These are phyloP conservation scores for Eristalis arbustorum DNA, from an alignment of 2,888 invertebrate species.

Conservation along the genomic window DNA sequence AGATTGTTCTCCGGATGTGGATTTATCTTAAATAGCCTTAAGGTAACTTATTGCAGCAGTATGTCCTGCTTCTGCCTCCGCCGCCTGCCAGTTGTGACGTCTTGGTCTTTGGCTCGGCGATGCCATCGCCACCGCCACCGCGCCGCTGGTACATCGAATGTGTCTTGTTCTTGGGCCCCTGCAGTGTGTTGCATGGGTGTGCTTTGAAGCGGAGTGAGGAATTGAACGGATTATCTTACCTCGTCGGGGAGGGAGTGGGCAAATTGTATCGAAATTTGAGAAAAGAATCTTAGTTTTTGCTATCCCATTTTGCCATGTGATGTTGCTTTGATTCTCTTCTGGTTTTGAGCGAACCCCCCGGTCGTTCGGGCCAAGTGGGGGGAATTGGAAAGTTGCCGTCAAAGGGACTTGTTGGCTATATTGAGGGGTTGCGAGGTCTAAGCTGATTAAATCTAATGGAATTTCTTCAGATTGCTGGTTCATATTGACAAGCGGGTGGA, in stretches of 20 bases:
- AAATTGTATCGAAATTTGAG: conserved; percentile 63
- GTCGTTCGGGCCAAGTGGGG: neutral
- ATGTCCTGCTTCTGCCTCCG: conserved; percentile 57
- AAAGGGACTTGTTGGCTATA: conserved; percentile 14
- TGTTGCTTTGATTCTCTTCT: conserved; percentile 45
- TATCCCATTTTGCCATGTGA: conserved; percentile 49
- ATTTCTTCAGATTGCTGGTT: conserved; percentile 45
- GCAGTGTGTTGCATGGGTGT: conserved; percentile 41
- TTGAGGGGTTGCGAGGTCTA: conserved; percentile 23
- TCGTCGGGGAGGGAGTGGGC: conserved; percentile 6
- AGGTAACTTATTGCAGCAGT: conserved; percentile 70
- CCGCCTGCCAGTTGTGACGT: conserved; percentile 64
- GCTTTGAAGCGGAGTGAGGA: conserved; percentile 41
- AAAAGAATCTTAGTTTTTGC: conserved; percentile 43
- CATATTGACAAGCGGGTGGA: conserved; percentile 29
- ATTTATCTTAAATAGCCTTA: conserved; percentile 70
- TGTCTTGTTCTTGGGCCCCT: conserved; percentile 40
- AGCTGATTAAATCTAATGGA: conserved; percentile 68
- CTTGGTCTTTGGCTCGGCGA: conserved; percentile 38
- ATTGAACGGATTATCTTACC: conserved; percentile 70
- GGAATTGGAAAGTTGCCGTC: conserved; percentile 61
- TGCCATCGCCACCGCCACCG: neutral
- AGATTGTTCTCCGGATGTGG: conserved; percentile 63
- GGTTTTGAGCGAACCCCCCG: conserved; percentile 5
- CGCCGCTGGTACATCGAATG: neutral